These are phyloP conservation scores for Myoxocephalus aenaeus DNA, from an alignment of 2,797 vertebrate genomes.

Conservation along the genomic window DNA sequence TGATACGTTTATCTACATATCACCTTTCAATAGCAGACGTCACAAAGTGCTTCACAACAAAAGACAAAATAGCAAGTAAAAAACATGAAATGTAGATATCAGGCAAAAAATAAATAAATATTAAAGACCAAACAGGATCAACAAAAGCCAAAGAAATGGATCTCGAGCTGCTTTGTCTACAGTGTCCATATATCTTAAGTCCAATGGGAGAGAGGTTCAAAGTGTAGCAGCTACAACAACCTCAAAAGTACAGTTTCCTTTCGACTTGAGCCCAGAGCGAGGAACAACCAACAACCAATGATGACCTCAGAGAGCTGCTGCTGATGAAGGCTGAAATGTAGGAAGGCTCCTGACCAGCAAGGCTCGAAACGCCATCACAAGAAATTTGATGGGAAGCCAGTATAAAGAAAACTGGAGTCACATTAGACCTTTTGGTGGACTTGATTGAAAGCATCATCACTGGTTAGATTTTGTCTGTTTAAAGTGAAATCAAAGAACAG, in stretches of 20 bases:
- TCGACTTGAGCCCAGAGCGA: neutral
- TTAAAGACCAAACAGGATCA: neutral
- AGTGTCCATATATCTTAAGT: neutral
- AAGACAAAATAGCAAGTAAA: neutral
- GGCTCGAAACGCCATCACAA: neutral
- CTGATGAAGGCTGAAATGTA: neutral
- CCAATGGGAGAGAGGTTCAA: neutral
- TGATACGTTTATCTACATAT: neutral
- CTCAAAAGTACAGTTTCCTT: neutral
- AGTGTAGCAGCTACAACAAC: neutral
- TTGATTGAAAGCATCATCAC: neutral
- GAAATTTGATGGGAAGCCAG: neutral
- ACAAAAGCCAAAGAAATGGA: neutral
- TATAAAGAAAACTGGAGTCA: neutral
- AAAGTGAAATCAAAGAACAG: constrained; percentile 9
- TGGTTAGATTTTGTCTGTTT: neutral
- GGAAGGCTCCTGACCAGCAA: neutral
- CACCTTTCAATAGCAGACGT: neutral
- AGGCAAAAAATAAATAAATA: no score
- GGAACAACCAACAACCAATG: no score
- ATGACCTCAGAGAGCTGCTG: neutral
- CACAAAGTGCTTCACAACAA: neutral
- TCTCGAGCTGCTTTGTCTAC: neutral
- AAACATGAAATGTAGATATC: neutral
- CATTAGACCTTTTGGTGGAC: neutral